These are phyloP conservation scores for Griposia aprilina DNA, from an alignment of 2,888 invertebrate genomes.

Conservation along the genomic window DNA sequence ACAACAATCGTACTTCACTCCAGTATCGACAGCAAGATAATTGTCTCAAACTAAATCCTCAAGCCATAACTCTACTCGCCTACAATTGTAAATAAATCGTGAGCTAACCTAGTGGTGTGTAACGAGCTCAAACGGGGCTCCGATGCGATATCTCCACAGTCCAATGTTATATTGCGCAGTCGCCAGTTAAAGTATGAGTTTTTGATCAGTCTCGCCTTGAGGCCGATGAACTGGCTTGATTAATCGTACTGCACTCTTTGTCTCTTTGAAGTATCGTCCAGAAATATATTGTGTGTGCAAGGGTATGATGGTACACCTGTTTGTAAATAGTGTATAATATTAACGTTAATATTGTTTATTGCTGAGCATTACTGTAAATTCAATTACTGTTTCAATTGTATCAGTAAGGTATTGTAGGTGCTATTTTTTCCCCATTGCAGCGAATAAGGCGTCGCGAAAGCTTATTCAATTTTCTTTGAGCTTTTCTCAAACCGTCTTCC, in stretches of 20 bases:
- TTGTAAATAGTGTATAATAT: conserved; percentile 23
- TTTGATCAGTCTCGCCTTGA: conserved; percentile 84
- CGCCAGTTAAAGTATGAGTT: conserved; percentile 78
- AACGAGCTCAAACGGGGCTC: conserved; percentile 67
- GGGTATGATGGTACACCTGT: conserved; percentile 28
- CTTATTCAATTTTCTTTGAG: not conserved
- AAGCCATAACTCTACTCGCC: conserved; percentile 62
- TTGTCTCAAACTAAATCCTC: conserved; percentile 61
- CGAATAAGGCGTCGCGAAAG: not conserved
- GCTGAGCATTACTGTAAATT: conserved; percentile 24
- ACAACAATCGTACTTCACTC: conserved; percentile 46
- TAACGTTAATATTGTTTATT: conserved; percentile 42
- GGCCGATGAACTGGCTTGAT: conserved; percentile 84
- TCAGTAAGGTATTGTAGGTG: not conserved
- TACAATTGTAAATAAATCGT: conserved; percentile 68
- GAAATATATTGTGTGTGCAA: conserved; percentile 41
- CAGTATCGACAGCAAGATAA: conserved; percentile 56
- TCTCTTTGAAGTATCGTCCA: conserved; percentile 66
- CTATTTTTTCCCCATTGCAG: not conserved
- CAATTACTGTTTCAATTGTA: not conserved
- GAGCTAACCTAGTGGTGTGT: conserved; percentile 65
- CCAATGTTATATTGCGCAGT: conserved; percentile 84
- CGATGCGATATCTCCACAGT: conserved; percentile 78
- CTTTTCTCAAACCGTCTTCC: not conserved
- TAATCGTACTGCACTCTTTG: conserved; percentile 79